Conservation (phyloP, 2,113 vertebrate species). For the Daboia siamensis region DNA sequence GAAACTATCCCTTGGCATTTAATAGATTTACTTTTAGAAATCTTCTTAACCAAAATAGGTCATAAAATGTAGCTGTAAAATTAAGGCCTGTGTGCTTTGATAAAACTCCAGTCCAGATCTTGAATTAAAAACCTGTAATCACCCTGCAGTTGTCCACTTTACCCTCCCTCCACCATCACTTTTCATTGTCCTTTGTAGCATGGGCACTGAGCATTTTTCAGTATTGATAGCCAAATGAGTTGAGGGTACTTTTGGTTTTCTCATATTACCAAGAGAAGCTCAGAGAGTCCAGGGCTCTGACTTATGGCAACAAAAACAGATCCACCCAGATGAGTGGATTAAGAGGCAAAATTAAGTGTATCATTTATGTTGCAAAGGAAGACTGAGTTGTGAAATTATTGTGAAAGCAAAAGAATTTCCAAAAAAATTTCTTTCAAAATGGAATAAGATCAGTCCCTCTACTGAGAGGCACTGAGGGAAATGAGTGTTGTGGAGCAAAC, state of each 20-base stretch:
- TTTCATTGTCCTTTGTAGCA: background rate
- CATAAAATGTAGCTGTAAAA: background rate
- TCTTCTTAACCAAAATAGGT: background rate
- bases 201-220: background rate
- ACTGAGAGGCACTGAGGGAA: background rate
- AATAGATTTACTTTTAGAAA: conserved; percentile 11
- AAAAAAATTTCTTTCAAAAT: background rate
- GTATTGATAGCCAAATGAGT: background rate
- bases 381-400: background rate
- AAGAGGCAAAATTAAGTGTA: background rate
- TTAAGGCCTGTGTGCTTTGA: background rate
- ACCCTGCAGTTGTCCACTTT: background rate
- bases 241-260: background rate
- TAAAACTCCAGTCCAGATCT: background rate
- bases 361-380: background rate
- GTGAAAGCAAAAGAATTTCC: background rate
- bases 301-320: background rate
- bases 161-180: background rate
- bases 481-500: background rate
- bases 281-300: background rate
- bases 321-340: background rate
- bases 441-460: background rate
- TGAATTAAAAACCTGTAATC: background rate
- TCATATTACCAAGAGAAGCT: background rate
- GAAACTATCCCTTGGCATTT: background rate